Evolutionary conservation across 30 jellyfish, hydroid and myxozoan genomes (phyloP), one percentile per base, ranked within the genome.

Genomic region (Aurelia sp.): DNA sequence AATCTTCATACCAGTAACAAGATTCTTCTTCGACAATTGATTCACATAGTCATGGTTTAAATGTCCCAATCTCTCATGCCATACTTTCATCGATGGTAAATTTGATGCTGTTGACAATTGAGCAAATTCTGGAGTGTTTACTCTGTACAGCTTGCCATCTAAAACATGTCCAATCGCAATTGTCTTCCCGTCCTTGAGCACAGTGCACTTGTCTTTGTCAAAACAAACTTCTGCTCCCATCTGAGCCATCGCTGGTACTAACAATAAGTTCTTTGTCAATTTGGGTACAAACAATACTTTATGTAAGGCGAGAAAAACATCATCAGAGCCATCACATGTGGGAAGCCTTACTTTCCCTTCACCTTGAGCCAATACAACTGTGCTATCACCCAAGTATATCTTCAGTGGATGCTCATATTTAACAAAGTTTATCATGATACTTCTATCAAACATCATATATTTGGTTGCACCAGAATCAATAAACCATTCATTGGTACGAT

Each of bases 51-150:
- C 92, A 61, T 77, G n/a, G n/a, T n/a, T n/a, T n/a, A n/a, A n/a
- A n/a, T n/a, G n/a, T n/a, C n/a, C n/a, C n/a, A n/a, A 52, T 69
- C 88, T 68, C 76, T 67, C 30, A 75, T 87, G 88, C 92, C 92
- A 79, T 77, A 63, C 35, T 16, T 48, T 15, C 30, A 71, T 50
- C 27, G 78, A 60, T 84, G 72, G 84, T 33, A 40, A 27, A 55
- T 51, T 17, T 31, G 84, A 48, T 44, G 59, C 72, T 20, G 77
- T 58, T 80, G 83, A 68, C 9, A 61, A 20, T 11, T 63, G 91
- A 20, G 83, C 81, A 84, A 33, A 71, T 38, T 84, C 88, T 35
- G 73, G 62, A 16, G 79, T 71, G 85, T 76, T 72, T 74, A 72
- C 85, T 62, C 62, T 65, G 22, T 57, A 86, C 52, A 86, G 78